phyloP scores from a whole-genome alignment of 2,888 invertebrate species.

The Nomada goodeniana region DNA sequence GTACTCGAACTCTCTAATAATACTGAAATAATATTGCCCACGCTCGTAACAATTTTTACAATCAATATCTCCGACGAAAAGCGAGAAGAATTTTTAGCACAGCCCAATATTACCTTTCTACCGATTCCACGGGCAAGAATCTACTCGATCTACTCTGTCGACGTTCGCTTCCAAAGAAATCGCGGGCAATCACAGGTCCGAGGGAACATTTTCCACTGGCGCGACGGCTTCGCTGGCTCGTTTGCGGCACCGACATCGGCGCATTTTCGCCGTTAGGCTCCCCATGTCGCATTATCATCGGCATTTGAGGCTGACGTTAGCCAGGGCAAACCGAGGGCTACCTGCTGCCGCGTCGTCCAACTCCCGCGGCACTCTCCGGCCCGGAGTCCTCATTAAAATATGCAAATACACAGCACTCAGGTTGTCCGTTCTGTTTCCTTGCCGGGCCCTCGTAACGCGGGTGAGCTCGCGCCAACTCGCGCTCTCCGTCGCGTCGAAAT shows the following conservation, averaged over 20 bases:
- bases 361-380: constrained; percentile 72
- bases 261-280: constrained; percentile 62
- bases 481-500: constrained; percentile 78
- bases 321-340: constrained; percentile 63
- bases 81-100: no score
- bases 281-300: constrained; percentile 79
- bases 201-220: constrained; percentile 13
- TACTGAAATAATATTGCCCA: no score
- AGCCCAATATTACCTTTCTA: no score
- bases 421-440: constrained; percentile 76
- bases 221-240: neutral
- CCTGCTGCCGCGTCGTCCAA: constrained; percentile 68
- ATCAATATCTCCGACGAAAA: no score
- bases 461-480: constrained; percentile 30
- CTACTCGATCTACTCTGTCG: no score
- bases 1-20: no score
- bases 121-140: no score
- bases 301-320: constrained; percentile 71
- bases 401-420: constrained; percentile 81
- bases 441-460: constrained; percentile 58
- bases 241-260: constrained; percentile 46
- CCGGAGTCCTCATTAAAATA: constrained; percentile 83
- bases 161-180: neutral
- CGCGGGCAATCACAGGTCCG: neutral
- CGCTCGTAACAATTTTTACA: no score